Base-by-base conservation (phyloP, 2,113 vertebrate genomes). In the Butastur rufipennis region DNA sequence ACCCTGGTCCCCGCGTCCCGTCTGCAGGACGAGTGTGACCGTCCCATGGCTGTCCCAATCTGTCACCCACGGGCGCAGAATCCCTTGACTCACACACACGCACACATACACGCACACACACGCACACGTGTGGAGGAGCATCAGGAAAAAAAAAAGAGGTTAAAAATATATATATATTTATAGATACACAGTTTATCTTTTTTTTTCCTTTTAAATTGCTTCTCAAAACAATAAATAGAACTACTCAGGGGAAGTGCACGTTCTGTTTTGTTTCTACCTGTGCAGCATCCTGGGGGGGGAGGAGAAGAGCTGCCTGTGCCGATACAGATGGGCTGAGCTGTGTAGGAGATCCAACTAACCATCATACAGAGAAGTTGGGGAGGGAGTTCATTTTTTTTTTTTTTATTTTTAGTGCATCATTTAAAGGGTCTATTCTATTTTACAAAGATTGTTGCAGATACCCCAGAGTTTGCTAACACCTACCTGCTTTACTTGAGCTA, bases 201-300 rank as follows among this genome's bases (percentile, higher is more conserved):
- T 47, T 43, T 34, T 6, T 52, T 52, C 23, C 27, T 86, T 79
- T 82, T n/a, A 23, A 79, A 91, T 86, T 34, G 77, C 72, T 91
- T 90, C 88, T 95, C 63, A 11, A 86, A 95, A 91, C 75, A 95
- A 96, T 96, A 96, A 96, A 96, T 95, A 95, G 91, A 94, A 80
- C 79, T 32, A 65, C 73, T 27, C 22, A 9, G 56, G 89, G 94
- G 81, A 65, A 63, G 79, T 36, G 86, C 86, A 90, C 17, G 11
- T 43, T 45, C 59, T 32, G 45, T 29, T 91, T 70, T 58, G 31
- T 80, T 88, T 91, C 88, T 79, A 88, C 73, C 90, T 86, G 86
- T 68, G 93, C 93, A 96, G 83, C 83, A 71, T 68, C 95, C 93
- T 74, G 31, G 65, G 63, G 14, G 17, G 25, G 26, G 59, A 59